phyloP scores from a whole-genome alignment of 2,113 vertebrate species.

The Pygoscelis adeliae region DNA sequence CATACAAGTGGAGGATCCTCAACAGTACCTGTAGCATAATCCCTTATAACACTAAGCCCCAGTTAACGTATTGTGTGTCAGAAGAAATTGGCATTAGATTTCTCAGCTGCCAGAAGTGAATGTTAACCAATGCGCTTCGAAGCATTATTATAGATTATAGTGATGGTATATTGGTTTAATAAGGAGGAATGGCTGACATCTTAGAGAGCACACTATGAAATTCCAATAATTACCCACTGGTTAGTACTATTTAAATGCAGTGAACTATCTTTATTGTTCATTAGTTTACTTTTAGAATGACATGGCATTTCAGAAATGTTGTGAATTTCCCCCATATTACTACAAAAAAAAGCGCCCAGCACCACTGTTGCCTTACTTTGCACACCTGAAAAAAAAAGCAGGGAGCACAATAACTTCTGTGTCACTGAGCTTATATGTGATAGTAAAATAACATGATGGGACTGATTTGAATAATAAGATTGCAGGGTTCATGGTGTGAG shows the following conservation, averaged over 20 bases:
- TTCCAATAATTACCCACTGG: background rate
- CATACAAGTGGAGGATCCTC: background rate
- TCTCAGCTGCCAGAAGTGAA: background rate
- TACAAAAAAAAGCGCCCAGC: background rate
- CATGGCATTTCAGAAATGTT: background rate
- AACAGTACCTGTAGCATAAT: background rate
- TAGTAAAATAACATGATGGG: constrained; percentile 18
- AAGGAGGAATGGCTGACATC: background rate
- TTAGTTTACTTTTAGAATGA: background rate
- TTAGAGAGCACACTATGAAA: background rate
- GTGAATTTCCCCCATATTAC: background rate
- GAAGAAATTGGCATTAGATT: background rate
- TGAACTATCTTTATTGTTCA: background rate
- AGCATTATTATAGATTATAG: background rate
- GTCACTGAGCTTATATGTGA: background rate
- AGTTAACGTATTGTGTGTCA: background rate
- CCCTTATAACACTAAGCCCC: background rate
- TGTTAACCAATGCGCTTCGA: background rate
- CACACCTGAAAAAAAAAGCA: background rate
- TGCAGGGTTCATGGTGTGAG: background rate
- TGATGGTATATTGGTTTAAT: background rate
- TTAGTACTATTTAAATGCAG: background rate
- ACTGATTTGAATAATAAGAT: constrained; percentile 53
- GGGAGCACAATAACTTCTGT: background rate
- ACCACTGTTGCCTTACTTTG: background rate